phyloP scores from a whole-genome alignment of 2,113 vertebrate genomes.

The Otus sunia region DNA sequence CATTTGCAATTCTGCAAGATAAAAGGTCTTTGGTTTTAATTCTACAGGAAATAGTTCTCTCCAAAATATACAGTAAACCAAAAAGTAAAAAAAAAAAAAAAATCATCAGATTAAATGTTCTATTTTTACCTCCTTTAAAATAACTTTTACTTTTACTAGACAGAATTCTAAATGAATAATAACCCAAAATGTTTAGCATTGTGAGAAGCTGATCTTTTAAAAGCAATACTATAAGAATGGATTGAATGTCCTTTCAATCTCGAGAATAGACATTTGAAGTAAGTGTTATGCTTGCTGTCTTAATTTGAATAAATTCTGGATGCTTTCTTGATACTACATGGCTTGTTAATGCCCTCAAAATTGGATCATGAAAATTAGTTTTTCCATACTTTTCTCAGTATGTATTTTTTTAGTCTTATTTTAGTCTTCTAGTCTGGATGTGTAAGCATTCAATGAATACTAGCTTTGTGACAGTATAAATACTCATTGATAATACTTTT shows the following conservation, averaged over 20 bases:
- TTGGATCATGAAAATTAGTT: neutral
- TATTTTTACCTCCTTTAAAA: neutral
- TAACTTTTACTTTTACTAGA: neutral
- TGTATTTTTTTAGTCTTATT: neutral
- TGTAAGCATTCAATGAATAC: neutral
- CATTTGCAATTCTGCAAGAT: neutral
- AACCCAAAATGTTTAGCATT: neutral
- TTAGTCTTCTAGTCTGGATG: neutral
- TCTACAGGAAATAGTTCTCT: neutral
- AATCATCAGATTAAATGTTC: neutral
- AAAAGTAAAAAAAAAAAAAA: neutral
- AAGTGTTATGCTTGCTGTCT: neutral
- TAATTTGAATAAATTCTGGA: neutral
- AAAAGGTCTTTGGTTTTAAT: neutral
- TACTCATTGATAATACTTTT: neutral
- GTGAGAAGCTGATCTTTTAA: neutral
- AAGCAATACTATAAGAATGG: neutral
- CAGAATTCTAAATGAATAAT: neutral
- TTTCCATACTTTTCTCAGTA: neutral
- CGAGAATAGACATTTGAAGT: neutral
- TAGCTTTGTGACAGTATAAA: neutral
- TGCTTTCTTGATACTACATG: neutral
- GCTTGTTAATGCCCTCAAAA: neutral
- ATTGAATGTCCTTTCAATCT: neutral
- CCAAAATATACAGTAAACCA: neutral